Evolutionary conservation across 2,797 vertebrate species (phyloP).

Genomic region (Aphelocoma californica): DNA sequence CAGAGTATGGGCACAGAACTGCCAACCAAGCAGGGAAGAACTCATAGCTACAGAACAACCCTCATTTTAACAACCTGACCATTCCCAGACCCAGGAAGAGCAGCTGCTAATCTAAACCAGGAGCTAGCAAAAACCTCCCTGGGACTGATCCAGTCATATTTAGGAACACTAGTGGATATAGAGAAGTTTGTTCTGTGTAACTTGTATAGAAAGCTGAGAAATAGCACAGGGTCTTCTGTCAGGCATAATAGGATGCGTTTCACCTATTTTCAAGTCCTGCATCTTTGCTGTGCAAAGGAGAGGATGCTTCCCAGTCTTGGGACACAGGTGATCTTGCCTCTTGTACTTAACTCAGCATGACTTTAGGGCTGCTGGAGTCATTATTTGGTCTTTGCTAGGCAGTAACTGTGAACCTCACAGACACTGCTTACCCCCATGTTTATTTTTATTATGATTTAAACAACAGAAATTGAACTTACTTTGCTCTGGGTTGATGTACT

Average conservation of each 20-base stretch:
- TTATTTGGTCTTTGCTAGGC: not conserved
- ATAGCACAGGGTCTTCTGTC: not conserved
- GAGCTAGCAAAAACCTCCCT: not conserved
- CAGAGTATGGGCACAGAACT: not conserved
- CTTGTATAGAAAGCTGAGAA: not conserved
- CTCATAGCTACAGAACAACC: not conserved
- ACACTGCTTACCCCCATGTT: not conserved
- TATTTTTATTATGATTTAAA: not conserved
- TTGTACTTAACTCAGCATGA: not conserved
- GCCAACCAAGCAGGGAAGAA: not conserved
- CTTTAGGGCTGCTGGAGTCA: not conserved
- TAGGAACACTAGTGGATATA: not conserved
- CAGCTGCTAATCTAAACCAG: not conserved
- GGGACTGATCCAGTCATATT: not conserved
- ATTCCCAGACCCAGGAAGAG: not conserved
- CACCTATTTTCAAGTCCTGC: not conserved
- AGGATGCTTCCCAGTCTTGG: not conserved
- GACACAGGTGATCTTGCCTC: not conserved
- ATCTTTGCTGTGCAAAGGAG: not conserved
- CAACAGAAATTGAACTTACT: slow-evolving; percentile 71
- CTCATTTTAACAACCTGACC: not conserved
- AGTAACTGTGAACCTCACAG: not conserved
- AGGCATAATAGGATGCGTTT: not conserved
- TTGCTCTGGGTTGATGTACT: slow-evolving; percentile 81
- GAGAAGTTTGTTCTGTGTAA: not conserved